Conservation (phyloP, 53 echinoderm and acorn worm genomes). For the Luidia sarsii region DNA sequence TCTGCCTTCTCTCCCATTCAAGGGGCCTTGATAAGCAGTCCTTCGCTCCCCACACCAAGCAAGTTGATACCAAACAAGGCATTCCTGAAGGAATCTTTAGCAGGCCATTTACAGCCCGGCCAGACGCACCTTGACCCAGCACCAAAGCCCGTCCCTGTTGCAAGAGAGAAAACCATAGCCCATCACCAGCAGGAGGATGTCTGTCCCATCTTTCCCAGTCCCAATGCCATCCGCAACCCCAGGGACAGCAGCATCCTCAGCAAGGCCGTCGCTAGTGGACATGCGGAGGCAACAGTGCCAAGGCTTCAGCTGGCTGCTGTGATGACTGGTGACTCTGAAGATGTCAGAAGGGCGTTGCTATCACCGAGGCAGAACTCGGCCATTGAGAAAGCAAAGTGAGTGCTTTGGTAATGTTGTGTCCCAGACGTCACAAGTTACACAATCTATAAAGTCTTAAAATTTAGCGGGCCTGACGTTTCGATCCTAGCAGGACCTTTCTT, state of each 20-base stretch:
- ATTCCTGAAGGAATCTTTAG: constrained; percentile 49
- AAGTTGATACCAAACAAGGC: constrained; percentile 34
- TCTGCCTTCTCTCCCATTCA: constrained; percentile 27
- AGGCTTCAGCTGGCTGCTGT: constrained; percentile 31
- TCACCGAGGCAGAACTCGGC: constrained; percentile 55
- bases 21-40: not conserved
- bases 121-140: not conserved
- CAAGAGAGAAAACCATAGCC: constrained; percentile 23
- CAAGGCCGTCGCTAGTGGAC: not conserved
- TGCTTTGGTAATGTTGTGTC: no score
- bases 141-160: constrained; percentile 24
- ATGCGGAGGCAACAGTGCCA: constrained; percentile 3
- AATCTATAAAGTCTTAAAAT: no score
- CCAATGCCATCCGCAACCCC: not conserved
- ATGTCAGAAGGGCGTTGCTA: not conserved
- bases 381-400: constrained; percentile 58
- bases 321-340: not conserved
- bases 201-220: not conserved
- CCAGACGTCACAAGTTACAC: no score
- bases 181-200: not conserved
- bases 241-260: not conserved
- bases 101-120: not conserved
- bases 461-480: no score
- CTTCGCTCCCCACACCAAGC: constrained; percentile 8
- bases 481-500: no score